Base-by-base conservation (phyloP, 1,140 invertebrate genomes). In the Tetragnatha versicolor region DNA sequence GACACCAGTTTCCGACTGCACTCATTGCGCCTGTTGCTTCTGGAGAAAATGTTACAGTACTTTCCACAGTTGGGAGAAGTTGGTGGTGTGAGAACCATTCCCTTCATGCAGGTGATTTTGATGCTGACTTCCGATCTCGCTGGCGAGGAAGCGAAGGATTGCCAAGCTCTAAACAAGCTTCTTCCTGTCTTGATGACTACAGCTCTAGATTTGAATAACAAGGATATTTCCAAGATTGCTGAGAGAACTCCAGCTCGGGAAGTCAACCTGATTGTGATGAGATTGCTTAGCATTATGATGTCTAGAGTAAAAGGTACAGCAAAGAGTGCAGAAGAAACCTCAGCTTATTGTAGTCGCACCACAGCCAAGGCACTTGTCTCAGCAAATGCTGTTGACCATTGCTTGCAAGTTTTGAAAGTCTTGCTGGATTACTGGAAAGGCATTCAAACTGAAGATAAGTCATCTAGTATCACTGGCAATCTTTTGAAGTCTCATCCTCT, bases 121-220 rank as follows among this genome's bases (percentile, higher is more conserved):
- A 96, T 97, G 91, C 87, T 98, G 33, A 94, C 94, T 4, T 91
- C 92, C 51, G 95, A 98, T 86, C 88, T 98, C 9, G 94, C 97
- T 85, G 91, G 91, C 3, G 91, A 91, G 83, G 91, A 92, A 14
- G 94, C 95, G 81, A 89, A 90, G 53, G 94, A 97, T 82, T 90
- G 90, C 81, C 87, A 88, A 1, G 92, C 92, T 33, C 87, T 97
- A 1, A 92, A 94, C 80, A 88, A 89, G 7, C 86, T 97, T 7
- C 87, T 98, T 0, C 88, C 89, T 47, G 89, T 91, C 0, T 85
- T 97, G 0, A 89, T 96, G 0, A 88, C 90, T 14, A n/a, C n/a
- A n/a, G 93, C 96, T 84, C 85, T 98, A 25, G 90, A 94, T 82
- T 91, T 96, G 83, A 89, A 90, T 63, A 88, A 63, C 29, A 84